These are phyloP conservation scores for Apamea sordens DNA, from an alignment of 2,888 invertebrate genomes.

Conservation along the genomic window DNA sequence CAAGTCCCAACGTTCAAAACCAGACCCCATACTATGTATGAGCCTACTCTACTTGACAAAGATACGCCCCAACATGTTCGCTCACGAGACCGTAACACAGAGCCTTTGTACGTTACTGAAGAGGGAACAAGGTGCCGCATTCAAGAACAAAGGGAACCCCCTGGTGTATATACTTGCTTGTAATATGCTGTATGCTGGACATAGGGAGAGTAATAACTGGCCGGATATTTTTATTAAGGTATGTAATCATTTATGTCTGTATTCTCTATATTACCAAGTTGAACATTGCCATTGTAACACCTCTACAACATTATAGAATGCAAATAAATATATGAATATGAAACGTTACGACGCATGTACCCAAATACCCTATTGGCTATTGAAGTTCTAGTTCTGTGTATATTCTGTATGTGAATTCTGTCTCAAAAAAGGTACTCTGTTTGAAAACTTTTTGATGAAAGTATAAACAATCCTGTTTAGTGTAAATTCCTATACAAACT, in stretches of 20 bases:
- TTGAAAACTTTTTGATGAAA: background rate
- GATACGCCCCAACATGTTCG: slow-evolving; percentile 94
- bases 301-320: too few species aligned
- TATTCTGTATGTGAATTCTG: background rate
- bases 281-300: too few species aligned
- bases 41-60: slow-evolving; percentile 95
- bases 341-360: too few species aligned
- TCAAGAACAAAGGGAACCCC: slow-evolving; percentile 95
- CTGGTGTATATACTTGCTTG: slow-evolving; percentile 95
- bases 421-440: background rate
- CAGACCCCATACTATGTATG: slow-evolving; percentile 94
- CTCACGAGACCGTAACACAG: slow-evolving; percentile 93
- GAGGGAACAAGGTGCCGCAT: slow-evolving; percentile 92
- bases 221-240: slow-evolving; percentile 97
- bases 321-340: too few species aligned
- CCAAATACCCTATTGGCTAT: background rate
- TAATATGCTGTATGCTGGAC: slow-evolving; percentile 95
- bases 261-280: background rate
- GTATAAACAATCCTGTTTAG: background rate
- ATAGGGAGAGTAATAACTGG: slow-evolving; percentile 96
- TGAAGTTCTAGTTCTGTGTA: too few species aligned
- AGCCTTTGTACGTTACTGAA: slow-evolving; percentile 95
- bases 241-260: slow-evolving; percentile 23
- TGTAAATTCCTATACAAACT: background rate
- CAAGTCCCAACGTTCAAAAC: slow-evolving; percentile 94